Evolutionary conservation across 1,140 invertebrate species (phyloP).

Genomic region (Brachionus plicatilis): DNA sequence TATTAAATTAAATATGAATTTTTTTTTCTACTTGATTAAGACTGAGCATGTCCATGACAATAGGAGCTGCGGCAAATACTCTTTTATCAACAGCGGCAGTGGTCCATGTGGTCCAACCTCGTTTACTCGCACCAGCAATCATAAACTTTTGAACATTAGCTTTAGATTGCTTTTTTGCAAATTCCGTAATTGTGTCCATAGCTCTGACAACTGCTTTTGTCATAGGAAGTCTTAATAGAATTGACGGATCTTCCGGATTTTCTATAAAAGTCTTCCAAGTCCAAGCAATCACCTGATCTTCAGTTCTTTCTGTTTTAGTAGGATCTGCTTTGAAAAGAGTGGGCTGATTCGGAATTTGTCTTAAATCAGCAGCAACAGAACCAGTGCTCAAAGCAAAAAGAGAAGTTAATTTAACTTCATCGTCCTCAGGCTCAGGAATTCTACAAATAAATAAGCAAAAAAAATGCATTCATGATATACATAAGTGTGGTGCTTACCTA

Average conservation of each 20-base stretch:
- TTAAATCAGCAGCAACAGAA: constrained; percentile 44
- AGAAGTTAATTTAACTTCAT: constrained; percentile 45
- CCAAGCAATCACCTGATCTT: constrained; percentile 48
- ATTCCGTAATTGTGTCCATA: constrained; percentile 41
- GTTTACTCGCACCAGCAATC: constrained; percentile 27
- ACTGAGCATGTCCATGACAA: constrained; percentile 50
- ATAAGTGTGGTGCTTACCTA: neutral
- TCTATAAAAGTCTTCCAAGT: constrained; percentile 48
- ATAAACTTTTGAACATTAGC: constrained; percentile 18
- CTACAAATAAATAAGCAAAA: constrained; percentile 23
- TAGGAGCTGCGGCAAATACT: constrained; percentile 48
- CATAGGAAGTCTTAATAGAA: constrained; percentile 46
- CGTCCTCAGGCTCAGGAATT: constrained; percentile 44
- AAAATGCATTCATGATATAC: neutral
- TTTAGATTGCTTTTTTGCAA: neutral
- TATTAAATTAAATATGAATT: too few species aligned
- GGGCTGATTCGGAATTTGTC: constrained; percentile 49
- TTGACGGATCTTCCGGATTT: constrained; percentile 31
- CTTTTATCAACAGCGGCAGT: constrained; percentile 42
- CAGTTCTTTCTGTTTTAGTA: constrained; percentile 42
- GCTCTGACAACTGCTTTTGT: constrained; percentile 48
- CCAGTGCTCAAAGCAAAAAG: constrained; percentile 45
- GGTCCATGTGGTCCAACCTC: constrained; percentile 40
- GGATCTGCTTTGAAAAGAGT: constrained; percentile 48
- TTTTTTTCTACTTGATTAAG: constrained; percentile 43